Base-by-base conservation (phyloP, 2,888 invertebrate genomes). In the Teinopalpus imperialis region DNA sequence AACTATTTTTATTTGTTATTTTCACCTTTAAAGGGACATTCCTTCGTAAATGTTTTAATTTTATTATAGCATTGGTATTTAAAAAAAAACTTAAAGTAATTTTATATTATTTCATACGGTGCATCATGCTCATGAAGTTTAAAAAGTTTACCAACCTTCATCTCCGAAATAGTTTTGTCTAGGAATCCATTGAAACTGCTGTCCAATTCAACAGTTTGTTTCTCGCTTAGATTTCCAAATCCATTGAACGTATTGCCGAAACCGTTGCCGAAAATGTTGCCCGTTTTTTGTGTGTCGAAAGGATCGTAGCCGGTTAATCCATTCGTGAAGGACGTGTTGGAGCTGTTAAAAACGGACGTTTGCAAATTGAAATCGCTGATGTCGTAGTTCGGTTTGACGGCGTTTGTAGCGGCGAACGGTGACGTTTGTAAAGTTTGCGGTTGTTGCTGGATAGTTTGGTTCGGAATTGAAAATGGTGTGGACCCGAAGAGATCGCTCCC, bases 121-220 rank as follows among this genome's bases (percentile, higher is more conserved):
- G n/a, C n/a, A n/a, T n/a, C n/a, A n/a, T n/a, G n/a, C n/a, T n/a
- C n/a, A n/a, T n/a, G n/a, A n/a, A n/a, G n/a, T n/a, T n/a, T n/a
- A n/a, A n/a, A n/a, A n/a, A 10, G 43, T 24, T 2, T 34, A 62
- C 81, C 55, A 66, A 96, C 95, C 93, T 96, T 95, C 94, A 96
- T 95, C 88, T 96, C 96, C 61, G 94, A 83, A 62, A 96, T 92
- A 68, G 94, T 92, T 74, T 94, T 95, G 76, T 96, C 96, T 74
- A 95, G 81, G 59, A 94, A 91, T 37, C 94, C 94, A 63, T 95
- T 94, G 57, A 95, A 95, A 75, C 91, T 93, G 81, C 86, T 87
- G 56, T 87, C 75, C 54, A 89, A 44, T 46, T 82, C 78, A 1
- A 86, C 86, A 0, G 81, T 75, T 39, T 85, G 87, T 31, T 88